Evolutionary conservation across 2,113 vertebrate species (phyloP), one percentile per base, ranked within the genome.

Genomic region (Gambusia holbrooki): DNA sequence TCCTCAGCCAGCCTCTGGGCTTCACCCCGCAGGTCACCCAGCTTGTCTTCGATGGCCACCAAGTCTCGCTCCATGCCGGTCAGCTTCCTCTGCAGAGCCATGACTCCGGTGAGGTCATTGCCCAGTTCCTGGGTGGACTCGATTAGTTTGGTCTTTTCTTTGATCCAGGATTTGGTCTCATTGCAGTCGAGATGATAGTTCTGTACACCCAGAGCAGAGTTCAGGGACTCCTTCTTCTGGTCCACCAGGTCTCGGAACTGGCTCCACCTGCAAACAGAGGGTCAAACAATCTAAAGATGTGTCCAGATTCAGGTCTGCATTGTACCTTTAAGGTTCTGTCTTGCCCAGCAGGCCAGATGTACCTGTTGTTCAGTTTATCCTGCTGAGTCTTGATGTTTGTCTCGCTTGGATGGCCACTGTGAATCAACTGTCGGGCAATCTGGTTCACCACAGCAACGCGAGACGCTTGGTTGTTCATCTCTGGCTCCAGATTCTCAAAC

Each of bases 161-260:
- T 96, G 88, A 99, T 99, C 98, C 98, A 99, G 33, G 97, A 98
- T 83, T 98, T 99, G 86, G 98, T 99, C 93, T 99, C 98, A 1
- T 99, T 99, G 88, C 98, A 99, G 83, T 99, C 98, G 0, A 99
- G 97, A 80, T 99, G 97, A 92, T 99, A 99, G 93, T 99, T 99
- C 92, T 99, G 98, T 68, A 99, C 98, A 40, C 98, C 98, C 74
- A 99, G 92, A n/a, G 97, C 97, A 0, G 98, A 99, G 74, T 96
- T 94, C 25, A 99, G 94, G 7, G 95, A 94, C 66, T 99, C 98
- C 86, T 99, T 99, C 93, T 99, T 99, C 92, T 93, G 95, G 82
- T 99, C 98, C 28, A 99, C 96, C 33, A 99, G 93, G 70, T 98
- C 97, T 54, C 98, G 93, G 95, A 99, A 99, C 87, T 97, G 95